Percentiles rank a stretch among this genome's conserved stretches.
Conservation (phyloP, 2,113 vertebrate species). For the Cynocephalus volans region DNA sequence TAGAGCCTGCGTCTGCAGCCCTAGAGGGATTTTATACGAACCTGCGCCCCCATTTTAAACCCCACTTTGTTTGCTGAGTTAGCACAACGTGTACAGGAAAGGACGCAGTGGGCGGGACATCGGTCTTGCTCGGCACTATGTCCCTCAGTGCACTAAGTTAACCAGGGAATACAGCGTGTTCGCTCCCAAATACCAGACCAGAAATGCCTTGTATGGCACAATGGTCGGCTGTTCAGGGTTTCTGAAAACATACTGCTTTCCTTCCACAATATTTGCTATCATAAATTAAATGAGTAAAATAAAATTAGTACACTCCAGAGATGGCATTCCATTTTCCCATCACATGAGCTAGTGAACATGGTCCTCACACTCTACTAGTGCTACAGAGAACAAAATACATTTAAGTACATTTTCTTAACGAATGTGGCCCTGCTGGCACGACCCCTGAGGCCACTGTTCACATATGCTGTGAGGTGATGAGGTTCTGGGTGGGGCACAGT, state of each 20-base stretch:
- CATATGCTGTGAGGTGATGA: too few relatives aligned
- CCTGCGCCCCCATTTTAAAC: not conserved
- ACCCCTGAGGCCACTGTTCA: too few relatives aligned
- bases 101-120: not conserved
- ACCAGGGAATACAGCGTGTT: too few relatives aligned
- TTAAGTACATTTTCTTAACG: not conserved
- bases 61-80: not conserved
- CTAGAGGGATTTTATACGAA: not conserved
- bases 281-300: not conserved
- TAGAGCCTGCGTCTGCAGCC: not conserved
- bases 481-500: too few relatives aligned
- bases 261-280: too few relatives aligned
- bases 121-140: accelerated
- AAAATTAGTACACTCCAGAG: not conserved
- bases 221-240: not conserved
- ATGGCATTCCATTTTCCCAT: not conserved
- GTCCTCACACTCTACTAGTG: not conserved
- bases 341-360: not conserved
- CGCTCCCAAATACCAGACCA: too few relatives aligned
- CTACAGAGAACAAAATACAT: not conserved
- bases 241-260: not conserved
- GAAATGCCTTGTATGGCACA: not conserved
- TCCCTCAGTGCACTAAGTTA: too few relatives aligned
- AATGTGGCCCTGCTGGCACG: not conserved
- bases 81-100: too few relatives aligned